These are phyloP conservation scores for Porites cylindrica DNA, from an alignment of 92 coral and sea anemone genomes.

Conservation along the genomic window DNA sequence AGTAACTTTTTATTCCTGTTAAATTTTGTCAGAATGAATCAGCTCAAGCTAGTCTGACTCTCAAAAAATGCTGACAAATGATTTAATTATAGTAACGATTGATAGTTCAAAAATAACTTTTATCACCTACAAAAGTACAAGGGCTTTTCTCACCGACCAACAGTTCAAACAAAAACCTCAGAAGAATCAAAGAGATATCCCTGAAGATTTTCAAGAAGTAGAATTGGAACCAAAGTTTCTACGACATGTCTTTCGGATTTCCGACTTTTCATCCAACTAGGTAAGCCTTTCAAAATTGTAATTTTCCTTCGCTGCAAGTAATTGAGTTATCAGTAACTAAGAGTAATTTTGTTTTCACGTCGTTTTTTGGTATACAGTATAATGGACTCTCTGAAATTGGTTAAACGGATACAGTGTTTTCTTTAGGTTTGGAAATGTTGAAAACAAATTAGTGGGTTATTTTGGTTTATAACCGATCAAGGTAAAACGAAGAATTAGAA, in stretches of 20 bases:
- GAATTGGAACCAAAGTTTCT: background rate
- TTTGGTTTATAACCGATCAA: too few species aligned
- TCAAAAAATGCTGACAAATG: background rate
- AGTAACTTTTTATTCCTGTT: too few species aligned
- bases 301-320: too few species aligned
- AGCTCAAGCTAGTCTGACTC: background rate
- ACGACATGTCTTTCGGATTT: conserved; percentile 26
- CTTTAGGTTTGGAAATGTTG: too few species aligned
- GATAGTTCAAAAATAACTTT: background rate
- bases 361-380: too few species aligned
- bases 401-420: too few species aligned
- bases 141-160: background rate
- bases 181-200: background rate
- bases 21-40: background rate
- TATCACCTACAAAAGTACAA: background rate
- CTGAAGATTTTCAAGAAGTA: conserved; percentile 4
- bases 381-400: too few species aligned
- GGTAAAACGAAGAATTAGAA: too few species aligned
- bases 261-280: conserved; percentile 16
- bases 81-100: background rate
- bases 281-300: too few species aligned
- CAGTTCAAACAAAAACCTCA: background rate
- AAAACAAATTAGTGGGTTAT: too few species aligned
- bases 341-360: too few species aligned
- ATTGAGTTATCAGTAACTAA: too few species aligned